Evolutionary conservation across 2,888 invertebrate genomes (phyloP).

Genomic region (Sarcophaga variegata): DNA sequence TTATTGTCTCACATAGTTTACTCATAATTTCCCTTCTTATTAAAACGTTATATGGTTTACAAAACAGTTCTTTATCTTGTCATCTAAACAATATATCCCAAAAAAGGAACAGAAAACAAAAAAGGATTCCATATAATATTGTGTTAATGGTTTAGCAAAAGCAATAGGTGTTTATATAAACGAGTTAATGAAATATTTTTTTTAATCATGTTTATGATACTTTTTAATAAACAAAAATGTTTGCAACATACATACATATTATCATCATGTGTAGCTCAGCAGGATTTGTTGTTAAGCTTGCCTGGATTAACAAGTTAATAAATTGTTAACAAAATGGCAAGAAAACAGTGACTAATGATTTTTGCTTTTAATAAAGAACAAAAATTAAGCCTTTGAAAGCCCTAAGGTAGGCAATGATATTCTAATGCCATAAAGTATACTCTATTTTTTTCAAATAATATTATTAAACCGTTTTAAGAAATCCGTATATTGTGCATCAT

Average conservation of each 20-base stretch:
- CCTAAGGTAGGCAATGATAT: neutral
- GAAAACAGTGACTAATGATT: constrained; percentile 18
- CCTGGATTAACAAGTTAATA: constrained; percentile 48
- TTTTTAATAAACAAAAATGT: neutral
- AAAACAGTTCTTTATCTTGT: neutral
- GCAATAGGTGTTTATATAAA: no score
- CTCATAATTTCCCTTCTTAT: constrained; percentile 62
- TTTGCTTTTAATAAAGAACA: constrained; percentile 2
- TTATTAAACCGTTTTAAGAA: no score
- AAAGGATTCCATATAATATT: constrained; percentile 64
- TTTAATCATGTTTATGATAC: constrained; percentile 50
- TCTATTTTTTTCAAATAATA: neutral
- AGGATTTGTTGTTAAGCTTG: constrained; percentile 42
- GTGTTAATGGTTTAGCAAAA: neutral
- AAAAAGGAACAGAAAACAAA: neutral
- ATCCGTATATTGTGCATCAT: no score
- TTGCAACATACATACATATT: constrained; percentile 8
- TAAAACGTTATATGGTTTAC: constrained; percentile 24
- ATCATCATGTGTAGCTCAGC: neutral
- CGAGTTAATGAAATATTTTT: constrained; percentile 77
- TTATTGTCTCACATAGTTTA: constrained; percentile 44
- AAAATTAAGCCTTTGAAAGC: neutral
- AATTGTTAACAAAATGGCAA: constrained; percentile 19
- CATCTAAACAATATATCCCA: neutral
- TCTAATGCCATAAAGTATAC: neutral